phyloP scores from a whole-genome alignment of 1,140 invertebrate genomes.

The Drosophila subobscura region DNA sequence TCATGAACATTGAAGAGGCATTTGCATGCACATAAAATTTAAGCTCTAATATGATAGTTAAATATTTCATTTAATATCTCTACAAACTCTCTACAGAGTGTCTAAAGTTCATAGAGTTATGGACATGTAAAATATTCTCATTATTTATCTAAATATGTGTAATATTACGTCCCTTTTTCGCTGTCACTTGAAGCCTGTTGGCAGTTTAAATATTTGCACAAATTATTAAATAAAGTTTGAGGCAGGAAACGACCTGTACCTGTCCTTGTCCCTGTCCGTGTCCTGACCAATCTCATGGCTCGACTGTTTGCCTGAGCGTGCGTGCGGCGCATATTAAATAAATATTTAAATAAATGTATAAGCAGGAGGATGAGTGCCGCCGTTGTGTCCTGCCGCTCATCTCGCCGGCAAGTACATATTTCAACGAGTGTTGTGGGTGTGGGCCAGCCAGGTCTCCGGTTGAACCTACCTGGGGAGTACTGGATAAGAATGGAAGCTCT shows the following conservation, averaged over 20 bases:
- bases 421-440: background rate
- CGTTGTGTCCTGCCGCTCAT: slow-evolving; percentile 17
- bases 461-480: too few species aligned
- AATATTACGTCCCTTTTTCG: background rate
- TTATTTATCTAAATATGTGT: too few species aligned
- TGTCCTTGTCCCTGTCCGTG: background rate
- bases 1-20: too few species aligned
- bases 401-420: slow-evolving; percentile 12
- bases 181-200: slow-evolving; percentile 6
- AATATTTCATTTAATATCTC: too few species aligned
- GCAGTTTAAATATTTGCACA: slow-evolving; percentile 68
- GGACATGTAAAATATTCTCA: too few species aligned
- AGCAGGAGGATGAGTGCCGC: slow-evolving; percentile 7
- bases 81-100: too few species aligned
- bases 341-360: slow-evolving; percentile 75
- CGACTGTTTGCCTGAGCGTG: slow-evolving; percentile 49
- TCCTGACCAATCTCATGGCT: slow-evolving; percentile 46
- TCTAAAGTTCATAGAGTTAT: too few species aligned
- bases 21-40: too few species aligned
- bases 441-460: background rate
- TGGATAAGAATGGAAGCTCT: background rate
- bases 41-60: too few species aligned
- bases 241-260: background rate
- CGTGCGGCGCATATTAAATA: slow-evolving; percentile 75
- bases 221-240: slow-evolving; percentile 67